Evolutionary conservation across 2,113 vertebrate species (phyloP).

Genomic region (Leucoraja erinaceus): DNA sequence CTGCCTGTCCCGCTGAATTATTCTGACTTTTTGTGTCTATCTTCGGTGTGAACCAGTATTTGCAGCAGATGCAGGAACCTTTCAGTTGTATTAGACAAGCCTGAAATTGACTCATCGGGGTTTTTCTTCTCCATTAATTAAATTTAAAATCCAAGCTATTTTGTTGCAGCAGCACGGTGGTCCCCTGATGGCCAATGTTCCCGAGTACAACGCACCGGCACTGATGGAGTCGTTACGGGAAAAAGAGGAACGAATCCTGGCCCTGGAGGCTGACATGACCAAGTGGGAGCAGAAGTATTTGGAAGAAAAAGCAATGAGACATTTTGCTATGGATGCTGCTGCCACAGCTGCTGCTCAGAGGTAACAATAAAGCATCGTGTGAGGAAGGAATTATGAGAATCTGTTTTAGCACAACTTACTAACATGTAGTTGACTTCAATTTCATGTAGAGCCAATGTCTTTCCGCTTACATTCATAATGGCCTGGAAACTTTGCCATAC

Average conservation of each 20-base stretch:
- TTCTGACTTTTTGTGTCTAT: too few species aligned
- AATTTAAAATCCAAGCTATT: not conserved
- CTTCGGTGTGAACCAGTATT: too few species aligned
- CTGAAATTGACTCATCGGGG: not conserved
- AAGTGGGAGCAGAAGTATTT: conserved; percentile 83
- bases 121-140: not conserved
- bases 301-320: conserved; percentile 74
- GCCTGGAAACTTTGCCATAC: not conserved
- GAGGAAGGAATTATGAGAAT: too few species aligned
- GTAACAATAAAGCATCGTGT: conserved; percentile 45
- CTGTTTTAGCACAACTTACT: not conserved
- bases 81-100: not conserved
- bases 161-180: conserved; percentile 62
- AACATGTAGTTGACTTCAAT: not conserved
- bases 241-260: conserved; percentile 76
- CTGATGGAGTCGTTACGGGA: conserved; percentile 73
- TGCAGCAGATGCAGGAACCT: not conserved
- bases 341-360: conserved; percentile 60
- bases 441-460: too few species aligned
- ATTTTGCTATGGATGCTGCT: conserved; percentile 71
- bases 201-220: conserved; percentile 61
- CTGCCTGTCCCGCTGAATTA: too few species aligned
- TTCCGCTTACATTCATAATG: too few species aligned
- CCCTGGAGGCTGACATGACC: conserved; percentile 74
- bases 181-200: conserved; percentile 48